These are phyloP conservation scores for Anarsia innoxiella DNA, from an alignment of 2,888 invertebrate species.

Conservation along the genomic window DNA sequence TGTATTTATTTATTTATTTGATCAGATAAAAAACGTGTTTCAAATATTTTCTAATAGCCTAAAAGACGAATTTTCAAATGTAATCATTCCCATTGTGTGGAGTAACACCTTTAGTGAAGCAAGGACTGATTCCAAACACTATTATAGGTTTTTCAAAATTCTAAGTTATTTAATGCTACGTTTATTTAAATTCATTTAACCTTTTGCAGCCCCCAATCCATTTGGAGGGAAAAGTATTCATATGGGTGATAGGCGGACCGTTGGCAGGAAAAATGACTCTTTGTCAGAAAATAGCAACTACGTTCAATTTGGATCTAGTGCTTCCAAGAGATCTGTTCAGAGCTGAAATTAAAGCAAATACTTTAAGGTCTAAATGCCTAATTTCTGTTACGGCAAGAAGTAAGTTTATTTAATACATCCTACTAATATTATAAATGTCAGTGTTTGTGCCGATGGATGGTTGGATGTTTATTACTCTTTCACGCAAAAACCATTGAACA, in stretches of 20 bases:
- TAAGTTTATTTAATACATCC: no score
- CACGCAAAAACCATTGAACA: no score
- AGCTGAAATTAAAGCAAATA: neutral
- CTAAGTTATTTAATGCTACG: neutral
- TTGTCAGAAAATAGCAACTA: neutral
- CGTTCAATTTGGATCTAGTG: neutral
- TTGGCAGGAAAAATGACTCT: neutral
- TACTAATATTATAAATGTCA: no score
- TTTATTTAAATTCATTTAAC: neutral
- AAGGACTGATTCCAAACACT: neutral
- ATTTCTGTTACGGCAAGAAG: neutral
- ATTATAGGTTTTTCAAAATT: constrained; percentile 11
- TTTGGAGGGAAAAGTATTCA: neutral
- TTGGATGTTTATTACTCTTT: no score
- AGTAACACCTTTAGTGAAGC: neutral
- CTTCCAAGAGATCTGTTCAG: neutral
- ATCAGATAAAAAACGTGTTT: no score
- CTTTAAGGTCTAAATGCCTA: neutral
- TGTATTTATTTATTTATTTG: no score
- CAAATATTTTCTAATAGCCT: no score
- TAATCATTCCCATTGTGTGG: no score
- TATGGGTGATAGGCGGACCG: neutral
- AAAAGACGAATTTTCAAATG: no score
- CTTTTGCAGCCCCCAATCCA: neutral
- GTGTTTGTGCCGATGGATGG: no score